phyloP scores from a whole-genome alignment of 1,140 invertebrate species.

The Trichonephila inaurata region DNA sequence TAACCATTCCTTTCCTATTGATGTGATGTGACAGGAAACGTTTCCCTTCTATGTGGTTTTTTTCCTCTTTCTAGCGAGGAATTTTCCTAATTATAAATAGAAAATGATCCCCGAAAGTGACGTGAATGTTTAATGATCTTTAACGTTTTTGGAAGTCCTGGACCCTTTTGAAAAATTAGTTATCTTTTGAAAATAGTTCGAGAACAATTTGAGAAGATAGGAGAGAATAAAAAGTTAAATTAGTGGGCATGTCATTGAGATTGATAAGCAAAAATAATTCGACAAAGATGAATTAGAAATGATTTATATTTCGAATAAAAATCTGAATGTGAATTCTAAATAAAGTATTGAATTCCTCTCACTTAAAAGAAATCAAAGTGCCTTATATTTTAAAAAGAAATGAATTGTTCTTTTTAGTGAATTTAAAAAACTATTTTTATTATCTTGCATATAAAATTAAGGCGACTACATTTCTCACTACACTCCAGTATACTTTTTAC shows the following conservation, averaged over 20 bases:
- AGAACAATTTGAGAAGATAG: not conserved
- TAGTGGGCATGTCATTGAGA: not conserved
- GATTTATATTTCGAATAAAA: not conserved
- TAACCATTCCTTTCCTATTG: not conserved
- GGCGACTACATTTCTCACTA: no score
- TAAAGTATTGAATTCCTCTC: no score
- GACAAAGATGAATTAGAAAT: not conserved
- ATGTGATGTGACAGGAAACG: not conserved
- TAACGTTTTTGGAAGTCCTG: not conserved
- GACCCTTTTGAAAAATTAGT: not conserved
- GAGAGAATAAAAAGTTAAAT: not conserved
- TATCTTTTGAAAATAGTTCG: constrained; percentile 15
- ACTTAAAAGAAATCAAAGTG: no score
- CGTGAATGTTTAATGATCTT: constrained; percentile 23
- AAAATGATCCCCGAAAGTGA: not conserved
- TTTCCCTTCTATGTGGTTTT: not conserved
- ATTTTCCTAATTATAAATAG: constrained; percentile 34
- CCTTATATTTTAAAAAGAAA: no score
- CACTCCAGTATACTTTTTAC: no score
- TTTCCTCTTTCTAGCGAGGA: not conserved
- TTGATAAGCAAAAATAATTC: not conserved
- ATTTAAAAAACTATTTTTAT: no score
- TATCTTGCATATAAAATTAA: no score
- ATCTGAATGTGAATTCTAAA: no score
- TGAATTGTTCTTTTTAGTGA: no score